These are phyloP conservation scores for Macropis europaea DNA, from an alignment of 2,888 invertebrate species.

Conservation along the genomic window DNA sequence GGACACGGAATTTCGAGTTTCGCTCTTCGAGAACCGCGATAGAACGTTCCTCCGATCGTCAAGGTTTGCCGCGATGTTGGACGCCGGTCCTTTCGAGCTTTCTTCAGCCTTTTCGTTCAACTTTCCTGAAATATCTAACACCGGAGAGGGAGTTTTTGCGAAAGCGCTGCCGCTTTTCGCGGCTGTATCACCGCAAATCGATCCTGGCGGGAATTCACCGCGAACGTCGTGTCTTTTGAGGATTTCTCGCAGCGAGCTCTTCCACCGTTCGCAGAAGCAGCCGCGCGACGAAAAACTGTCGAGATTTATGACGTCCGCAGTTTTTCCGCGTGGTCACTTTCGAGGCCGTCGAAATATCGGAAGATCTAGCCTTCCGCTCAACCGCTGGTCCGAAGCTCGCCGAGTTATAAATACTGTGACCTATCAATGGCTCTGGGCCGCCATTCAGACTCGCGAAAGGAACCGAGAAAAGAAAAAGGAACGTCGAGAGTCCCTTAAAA, in stretches of 20 bases:
- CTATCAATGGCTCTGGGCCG: conserved; percentile 69
- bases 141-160: no score
- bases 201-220: background rate
- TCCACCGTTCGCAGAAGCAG: background rate
- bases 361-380: conserved; percentile 21
- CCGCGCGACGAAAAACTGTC: conserved; percentile 30
- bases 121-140: no score
- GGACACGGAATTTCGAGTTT: conserved; percentile 43
- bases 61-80: background rate
- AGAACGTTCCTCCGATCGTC: conserved; percentile 30
- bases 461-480: conserved; percentile 4
- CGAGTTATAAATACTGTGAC: conserved; percentile 69
- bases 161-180: background rate
- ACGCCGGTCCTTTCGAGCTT: no score
- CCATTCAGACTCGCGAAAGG: conserved; percentile 60
- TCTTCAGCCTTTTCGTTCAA: background rate
- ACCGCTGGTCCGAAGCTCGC: conserved; percentile 50
- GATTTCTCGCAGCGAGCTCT: background rate
- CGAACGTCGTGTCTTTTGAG: background rate
- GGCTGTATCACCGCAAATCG: background rate
- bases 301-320: conserved; percentile 53
- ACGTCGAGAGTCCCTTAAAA: conserved; percentile 1
- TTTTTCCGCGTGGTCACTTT: conserved; percentile 36
- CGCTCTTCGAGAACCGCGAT: conserved; percentile 7
- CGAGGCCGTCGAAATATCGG: conserved; percentile 27